phyloP scores from a whole-genome alignment of 2,797 vertebrate species.

The Enteromius trimaculatus region DNA sequence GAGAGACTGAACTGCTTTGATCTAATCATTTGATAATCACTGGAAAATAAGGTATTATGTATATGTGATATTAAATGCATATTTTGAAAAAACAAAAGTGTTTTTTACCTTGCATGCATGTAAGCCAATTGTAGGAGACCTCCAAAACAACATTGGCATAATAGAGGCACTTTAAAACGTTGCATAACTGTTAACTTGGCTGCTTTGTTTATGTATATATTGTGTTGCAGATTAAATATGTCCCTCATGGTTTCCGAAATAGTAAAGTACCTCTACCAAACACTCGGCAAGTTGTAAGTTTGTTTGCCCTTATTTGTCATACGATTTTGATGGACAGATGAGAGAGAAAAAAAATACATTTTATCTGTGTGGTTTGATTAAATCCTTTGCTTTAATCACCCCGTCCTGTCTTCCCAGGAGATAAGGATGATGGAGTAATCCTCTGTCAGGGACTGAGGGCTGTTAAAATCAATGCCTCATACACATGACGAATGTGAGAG shows the following conservation, averaged over 20 bases:
- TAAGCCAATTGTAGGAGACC: too few species aligned
- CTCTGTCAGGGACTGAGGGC: constrained; percentile 62
- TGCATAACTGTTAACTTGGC: background rate
- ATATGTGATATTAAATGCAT: too few species aligned
- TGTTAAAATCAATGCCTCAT: constrained; percentile 56
- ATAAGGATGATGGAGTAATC: constrained; percentile 59
- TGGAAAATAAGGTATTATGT: too few species aligned
- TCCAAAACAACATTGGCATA: too few species aligned
- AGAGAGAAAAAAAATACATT: constrained; percentile 45
- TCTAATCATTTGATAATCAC: too few species aligned
- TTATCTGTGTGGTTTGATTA: constrained; percentile 67
- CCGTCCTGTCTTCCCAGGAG: constrained; percentile 69
- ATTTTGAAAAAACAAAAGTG: too few species aligned
- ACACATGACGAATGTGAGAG: constrained; percentile 46
- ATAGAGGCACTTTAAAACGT: too few species aligned
- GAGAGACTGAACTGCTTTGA: too few species aligned
- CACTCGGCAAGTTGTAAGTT: background rate
- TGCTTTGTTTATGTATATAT: background rate
- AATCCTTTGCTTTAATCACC: constrained; percentile 74
- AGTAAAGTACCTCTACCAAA: background rate
- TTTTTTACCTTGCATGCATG: too few species aligned
- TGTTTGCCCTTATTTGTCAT: constrained; percentile 27
- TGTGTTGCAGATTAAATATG: background rate
- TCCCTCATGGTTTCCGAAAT: background rate
- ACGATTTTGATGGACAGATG: constrained; percentile 39